phyloP scores from a whole-genome alignment of 2,113 vertebrate genomes.

The Chlorodrepanis virens region DNA sequence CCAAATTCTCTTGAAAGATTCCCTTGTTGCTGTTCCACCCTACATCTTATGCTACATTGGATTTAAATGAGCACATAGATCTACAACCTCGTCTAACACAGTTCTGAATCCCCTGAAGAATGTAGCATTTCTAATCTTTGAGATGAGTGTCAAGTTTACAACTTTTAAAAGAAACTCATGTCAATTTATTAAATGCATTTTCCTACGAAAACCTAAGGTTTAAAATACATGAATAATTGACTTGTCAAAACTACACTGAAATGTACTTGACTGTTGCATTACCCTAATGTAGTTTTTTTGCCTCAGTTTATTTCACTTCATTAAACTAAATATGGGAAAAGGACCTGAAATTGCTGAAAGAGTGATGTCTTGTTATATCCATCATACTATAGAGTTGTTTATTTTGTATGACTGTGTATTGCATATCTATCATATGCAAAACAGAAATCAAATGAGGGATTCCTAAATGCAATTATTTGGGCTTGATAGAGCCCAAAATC shows the following conservation, averaged over 20 bases:
- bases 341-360: neutral
- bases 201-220: neutral
- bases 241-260: neutral
- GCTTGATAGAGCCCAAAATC: neutral
- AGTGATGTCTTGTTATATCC: neutral
- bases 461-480: neutral
- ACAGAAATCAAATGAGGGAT: neutral
- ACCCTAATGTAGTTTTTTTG: neutral
- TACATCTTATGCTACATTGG: neutral
- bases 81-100: neutral
- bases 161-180: neutral
- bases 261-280: neutral
- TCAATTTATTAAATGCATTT: neutral
- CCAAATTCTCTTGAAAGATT: neutral
- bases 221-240: neutral
- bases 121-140: neutral
- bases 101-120: neutral
- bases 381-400: neutral
- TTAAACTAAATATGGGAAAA: neutral
- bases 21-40: neutral
- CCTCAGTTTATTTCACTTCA: neutral
- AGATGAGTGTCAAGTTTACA: neutral
- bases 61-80: conserved; percentile 38
- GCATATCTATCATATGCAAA: too few relatives aligned
- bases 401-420: neutral